A percentile compares a stretch with the other conserved stretches of the same genome.
Conservation (phyloP, 2,888 invertebrate genomes). For the Rhopalosiphum nymphaeae region DNA sequence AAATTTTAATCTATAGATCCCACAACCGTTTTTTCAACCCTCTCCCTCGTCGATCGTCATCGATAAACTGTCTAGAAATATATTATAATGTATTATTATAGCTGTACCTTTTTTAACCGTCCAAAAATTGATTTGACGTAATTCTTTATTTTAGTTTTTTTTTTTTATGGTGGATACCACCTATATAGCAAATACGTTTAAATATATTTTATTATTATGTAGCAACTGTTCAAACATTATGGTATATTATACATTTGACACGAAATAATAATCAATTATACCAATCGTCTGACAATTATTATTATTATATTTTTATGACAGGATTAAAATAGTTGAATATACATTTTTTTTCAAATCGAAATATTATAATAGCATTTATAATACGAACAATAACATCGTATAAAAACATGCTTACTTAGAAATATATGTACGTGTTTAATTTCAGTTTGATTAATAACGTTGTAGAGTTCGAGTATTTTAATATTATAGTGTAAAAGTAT, state of each 20-base stretch:
- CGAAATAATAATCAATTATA: background rate
- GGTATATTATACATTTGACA: background rate
- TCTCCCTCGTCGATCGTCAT: background rate
- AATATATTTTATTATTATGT: background rate
- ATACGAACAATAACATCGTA: background rate
- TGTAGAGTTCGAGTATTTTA: background rate
- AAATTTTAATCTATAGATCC: slow-evolving; percentile 10
- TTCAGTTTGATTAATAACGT: background rate
- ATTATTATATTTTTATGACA: background rate
- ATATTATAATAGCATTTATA: background rate
- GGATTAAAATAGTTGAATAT: background rate
- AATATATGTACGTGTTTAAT: background rate
- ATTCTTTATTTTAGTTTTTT: background rate
- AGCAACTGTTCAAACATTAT: background rate
- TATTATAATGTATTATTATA: background rate
- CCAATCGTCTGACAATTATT: background rate
- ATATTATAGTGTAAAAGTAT: background rate
- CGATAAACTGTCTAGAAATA: background rate
- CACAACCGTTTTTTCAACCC: slow-evolving; percentile 32
- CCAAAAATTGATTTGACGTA: slow-evolving; percentile 9
- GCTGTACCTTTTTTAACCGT: slow-evolving; percentile 25
- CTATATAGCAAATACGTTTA: background rate
- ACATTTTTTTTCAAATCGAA: background rate
- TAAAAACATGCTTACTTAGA: background rate
- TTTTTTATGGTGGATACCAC: background rate